These are phyloP conservation scores for Cyclopterus lumpus DNA, from an alignment of 2,797 vertebrate species.

Conservation along the genomic window DNA sequence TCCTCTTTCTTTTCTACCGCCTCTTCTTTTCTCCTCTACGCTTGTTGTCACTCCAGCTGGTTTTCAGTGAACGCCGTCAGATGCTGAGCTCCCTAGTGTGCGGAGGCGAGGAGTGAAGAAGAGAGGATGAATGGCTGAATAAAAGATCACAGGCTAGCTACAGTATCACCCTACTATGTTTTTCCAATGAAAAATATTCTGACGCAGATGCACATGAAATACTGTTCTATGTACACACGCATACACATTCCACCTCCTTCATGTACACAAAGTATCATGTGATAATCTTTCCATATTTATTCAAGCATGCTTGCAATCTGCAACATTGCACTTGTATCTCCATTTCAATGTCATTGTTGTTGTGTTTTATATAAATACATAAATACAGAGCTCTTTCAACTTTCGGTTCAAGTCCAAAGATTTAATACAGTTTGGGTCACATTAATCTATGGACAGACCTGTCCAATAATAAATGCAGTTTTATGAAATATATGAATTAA, in stretches of 20 bases:
- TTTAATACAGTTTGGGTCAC: background rate
- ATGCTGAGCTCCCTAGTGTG: slow-evolving; percentile 61
- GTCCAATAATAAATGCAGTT: background rate
- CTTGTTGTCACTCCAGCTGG: slow-evolving; percentile 76
- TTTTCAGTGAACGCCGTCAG: slow-evolving; percentile 67
- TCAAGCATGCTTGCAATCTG: too few species aligned
- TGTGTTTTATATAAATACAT: background rate
- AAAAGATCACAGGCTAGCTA: slow-evolving; percentile 76
- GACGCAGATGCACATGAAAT: slow-evolving; percentile 58
- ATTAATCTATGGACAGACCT: background rate
- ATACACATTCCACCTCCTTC: background rate
- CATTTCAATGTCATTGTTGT: too few species aligned
- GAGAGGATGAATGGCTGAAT: slow-evolving; percentile 68
- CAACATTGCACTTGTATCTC: too few species aligned
- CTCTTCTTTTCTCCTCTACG: slow-evolving; percentile 31
- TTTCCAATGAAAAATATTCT: slow-evolving; percentile 18
- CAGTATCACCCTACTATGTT: slow-evolving; percentile 50
- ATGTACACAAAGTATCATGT: too few species aligned
- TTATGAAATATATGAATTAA: background rate
- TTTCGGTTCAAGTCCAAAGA: background rate
- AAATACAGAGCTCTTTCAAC: background rate
- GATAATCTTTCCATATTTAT: too few species aligned
- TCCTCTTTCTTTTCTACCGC: slow-evolving; percentile 22
- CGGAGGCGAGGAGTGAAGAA: slow-evolving; percentile 67
- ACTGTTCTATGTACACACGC: background rate